phyloP scores from a whole-genome alignment of 2,113 vertebrate species.

The Sphaerodactylus townsendi region DNA sequence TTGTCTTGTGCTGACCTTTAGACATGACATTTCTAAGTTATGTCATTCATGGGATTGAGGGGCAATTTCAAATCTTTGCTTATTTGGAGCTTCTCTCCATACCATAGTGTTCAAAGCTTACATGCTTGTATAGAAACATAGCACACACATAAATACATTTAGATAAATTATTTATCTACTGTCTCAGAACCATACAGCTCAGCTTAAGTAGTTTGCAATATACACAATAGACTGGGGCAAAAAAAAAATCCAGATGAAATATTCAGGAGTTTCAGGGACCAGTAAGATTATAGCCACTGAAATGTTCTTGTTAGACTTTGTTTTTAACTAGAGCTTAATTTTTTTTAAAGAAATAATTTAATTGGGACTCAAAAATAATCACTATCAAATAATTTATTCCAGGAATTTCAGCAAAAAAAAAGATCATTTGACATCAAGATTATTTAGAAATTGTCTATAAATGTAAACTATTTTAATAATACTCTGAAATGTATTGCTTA shows the following conservation, averaged over 20 bases:
- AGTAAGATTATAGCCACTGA: not conserved
- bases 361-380: too few species aligned
- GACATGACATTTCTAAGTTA: slow-evolving; percentile 61
- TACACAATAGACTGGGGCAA: not conserved
- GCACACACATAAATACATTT: not conserved
- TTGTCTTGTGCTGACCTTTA: slow-evolving; percentile 56
- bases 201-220: not conserved
- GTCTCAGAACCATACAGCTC: too few species aligned
- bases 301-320: too few species aligned
- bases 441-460: too few species aligned
- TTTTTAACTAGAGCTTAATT: too few species aligned
- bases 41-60: slow-evolving; percentile 51
- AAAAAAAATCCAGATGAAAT: not conserved
- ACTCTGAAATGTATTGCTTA: too few species aligned
- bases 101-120: not conserved
- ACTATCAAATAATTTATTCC: too few species aligned
- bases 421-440: too few species aligned
- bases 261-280: not conserved
- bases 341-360: too few species aligned
- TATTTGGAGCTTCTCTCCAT: slow-evolving; percentile 1
- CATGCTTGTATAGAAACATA: not conserved
- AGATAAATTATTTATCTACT: too few species aligned
- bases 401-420: too few species aligned
- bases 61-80: slow-evolving; percentile 42
- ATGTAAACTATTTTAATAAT: too few species aligned